Conservation (phyloP, 2,113 vertebrate species). For the Baryphthengus martii region DNA sequence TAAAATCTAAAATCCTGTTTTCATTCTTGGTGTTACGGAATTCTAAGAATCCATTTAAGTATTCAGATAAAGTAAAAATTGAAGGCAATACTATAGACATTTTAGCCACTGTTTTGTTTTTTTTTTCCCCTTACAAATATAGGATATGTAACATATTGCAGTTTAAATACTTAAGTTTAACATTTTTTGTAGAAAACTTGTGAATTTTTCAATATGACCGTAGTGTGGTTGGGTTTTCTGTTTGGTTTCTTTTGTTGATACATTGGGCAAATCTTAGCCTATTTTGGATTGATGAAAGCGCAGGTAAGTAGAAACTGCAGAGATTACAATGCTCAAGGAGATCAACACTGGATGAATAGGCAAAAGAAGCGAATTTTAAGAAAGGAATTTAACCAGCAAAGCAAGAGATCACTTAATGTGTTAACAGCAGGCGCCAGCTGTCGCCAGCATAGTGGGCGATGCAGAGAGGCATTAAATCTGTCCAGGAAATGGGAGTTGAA, state of each 20-base stretch:
- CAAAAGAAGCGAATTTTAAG: not conserved
- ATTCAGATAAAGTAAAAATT: not conserved
- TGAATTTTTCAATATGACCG: accelerated
- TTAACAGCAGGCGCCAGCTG: not conserved
- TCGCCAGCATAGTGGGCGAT: not conserved
- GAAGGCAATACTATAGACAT: not conserved
- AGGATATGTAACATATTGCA: not conserved
- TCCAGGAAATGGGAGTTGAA: not conserved
- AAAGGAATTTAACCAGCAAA: not conserved
- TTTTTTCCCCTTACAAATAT: not conserved
- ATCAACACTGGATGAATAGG: not conserved
- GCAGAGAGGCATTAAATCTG: not conserved
- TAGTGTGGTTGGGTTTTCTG: not conserved
- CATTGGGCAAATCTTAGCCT: not conserved
- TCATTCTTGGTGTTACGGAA: not conserved
- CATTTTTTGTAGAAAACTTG: not conserved
- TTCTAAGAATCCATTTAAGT: not conserved
- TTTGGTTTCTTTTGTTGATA: not conserved
- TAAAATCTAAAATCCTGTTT: not conserved
- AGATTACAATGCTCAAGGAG: not conserved
- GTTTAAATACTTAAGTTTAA: not conserved
- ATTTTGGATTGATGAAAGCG: not conserved
- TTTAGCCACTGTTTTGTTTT: not conserved
- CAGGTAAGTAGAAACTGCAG: not conserved
- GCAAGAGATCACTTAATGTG: not conserved